Conservation (phyloP, 2,888 invertebrate species). For the Acleris holmiana region DNA sequence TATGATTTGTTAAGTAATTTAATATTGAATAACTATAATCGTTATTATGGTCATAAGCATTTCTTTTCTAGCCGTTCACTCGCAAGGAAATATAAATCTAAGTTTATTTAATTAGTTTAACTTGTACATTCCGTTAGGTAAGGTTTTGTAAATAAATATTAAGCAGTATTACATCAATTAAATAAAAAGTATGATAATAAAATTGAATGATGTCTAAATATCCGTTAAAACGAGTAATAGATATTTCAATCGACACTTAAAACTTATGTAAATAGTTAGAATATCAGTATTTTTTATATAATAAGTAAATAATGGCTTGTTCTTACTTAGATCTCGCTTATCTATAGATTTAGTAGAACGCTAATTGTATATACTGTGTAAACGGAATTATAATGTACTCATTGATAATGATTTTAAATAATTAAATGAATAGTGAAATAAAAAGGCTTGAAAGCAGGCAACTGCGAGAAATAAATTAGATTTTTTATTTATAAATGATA, state of each 20-base stretch:
- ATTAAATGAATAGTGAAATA: not conserved
- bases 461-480: not conserved
- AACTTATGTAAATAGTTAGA: slow-evolving; percentile 9
- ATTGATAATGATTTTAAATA: slow-evolving; percentile 5
- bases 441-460: not conserved
- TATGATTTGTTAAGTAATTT: slow-evolving; percentile 1
- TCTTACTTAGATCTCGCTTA: slow-evolving; percentile 38
- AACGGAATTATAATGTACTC: slow-evolving; percentile 7
- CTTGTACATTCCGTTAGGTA: slow-evolving; percentile 14
- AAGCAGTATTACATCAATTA: slow-evolving; percentile 30
- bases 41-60: not conserved
- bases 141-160: slow-evolving; percentile 27
- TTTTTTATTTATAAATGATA: no score
- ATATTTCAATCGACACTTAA: not conserved
- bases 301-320: slow-evolving; percentile 46
- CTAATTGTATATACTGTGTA: slow-evolving; percentile 31
- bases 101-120: slow-evolving; percentile 1
- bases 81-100: not conserved
- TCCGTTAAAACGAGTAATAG: slow-evolving; percentile 50
- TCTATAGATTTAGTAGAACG: slow-evolving; percentile 14
- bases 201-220: slow-evolving; percentile 40
- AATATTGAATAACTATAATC: slow-evolving; percentile 1
- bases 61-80: not conserved
- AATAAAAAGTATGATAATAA: slow-evolving; percentile 38
- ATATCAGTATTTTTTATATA: slow-evolving; percentile 6